Base-by-base conservation (phyloP, 2,888 invertebrate species). In the Patella caerulea region DNA sequence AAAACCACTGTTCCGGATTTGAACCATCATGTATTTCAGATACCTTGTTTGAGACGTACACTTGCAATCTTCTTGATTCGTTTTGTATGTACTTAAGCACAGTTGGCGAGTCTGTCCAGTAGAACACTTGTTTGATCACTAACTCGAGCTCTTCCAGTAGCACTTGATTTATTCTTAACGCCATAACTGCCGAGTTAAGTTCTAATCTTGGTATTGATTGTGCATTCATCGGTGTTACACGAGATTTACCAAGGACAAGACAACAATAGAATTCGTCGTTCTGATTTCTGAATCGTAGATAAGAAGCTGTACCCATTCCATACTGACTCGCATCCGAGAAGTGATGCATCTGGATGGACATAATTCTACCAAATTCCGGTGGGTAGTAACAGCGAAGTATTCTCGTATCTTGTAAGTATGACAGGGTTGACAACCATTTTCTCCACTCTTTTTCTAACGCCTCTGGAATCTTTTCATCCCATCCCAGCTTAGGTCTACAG, bases 401-500 rank as follows among this genome's bases (percentile, higher is more conserved):
- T n/a, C 59, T 59, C 59, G 14, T 14, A n/a, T n/a, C 17, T 59
- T 59, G 17, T n/a, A 59, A n/a, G 59, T 59, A 59, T n/a, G 14
- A 53, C 77, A 77, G 14, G 59, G 19, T 59, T 59, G 15, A 59
- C n/a, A 59, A 59, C 59, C 59, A 59, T 59, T 3, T 14, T n/a
- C 15, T 59, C 59, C 59, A 59, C n/a, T 59, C 17, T 14, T 59
- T 59, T n/a, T n/a, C 59, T n/a, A 7, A 15, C 14, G 59, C 74
- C n/a, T 70, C 29, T 12, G 75, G 74, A 19, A 78, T n/a, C 3
- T 11, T 11, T 9, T 78, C 78, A 69, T 78, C 78, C 78, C 78
- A 78, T 9, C 70, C 75, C 5, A 24, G 65, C 0, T 65, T 53
- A 59, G 29, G 17, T 15, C 56, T 12, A 56, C 75, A 78, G 11